Base-by-base conservation (phyloP, 2,113 vertebrate genomes). In the Myotis lucifugus region DNA sequence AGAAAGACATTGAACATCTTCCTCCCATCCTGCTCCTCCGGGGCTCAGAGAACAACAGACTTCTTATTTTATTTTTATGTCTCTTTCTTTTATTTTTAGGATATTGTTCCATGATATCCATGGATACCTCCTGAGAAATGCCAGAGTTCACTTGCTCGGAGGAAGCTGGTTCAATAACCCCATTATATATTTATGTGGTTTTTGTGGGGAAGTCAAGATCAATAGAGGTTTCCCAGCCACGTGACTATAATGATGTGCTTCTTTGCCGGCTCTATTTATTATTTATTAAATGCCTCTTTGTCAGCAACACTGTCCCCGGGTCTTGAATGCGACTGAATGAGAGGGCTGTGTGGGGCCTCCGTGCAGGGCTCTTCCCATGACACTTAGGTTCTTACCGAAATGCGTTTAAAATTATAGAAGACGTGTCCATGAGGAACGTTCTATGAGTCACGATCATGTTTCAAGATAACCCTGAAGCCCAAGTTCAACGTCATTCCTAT, bases 141-240 rank as follows among this genome's bases (percentile, higher is more conserved):
- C 76, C 23, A 29, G 27, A 52, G 64, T 64, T 96, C 52, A 50
- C 56, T 81, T 34, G 21, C n/a, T 13, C 50, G 15, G 67, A 88
- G 9, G 87, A 59, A 66, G 69, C 56, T 73, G 48, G 90, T 37
- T 95, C 81, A 87, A 88, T 96, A 87, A 50, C n/a, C 46, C 37
- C 82, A 90, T 95, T 94, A 95, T 61, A 56, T 96, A 96, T 95
- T 95, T 73, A 85, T 95, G 92, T 9, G 81, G 92, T 64, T 96
- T 94, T 94, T 90, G 84, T 93, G 94, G 81, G 67, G 72, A 88
- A 88, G 79, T 69, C 27, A 78, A 81, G 95, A 87, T 96, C 92
- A 74, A 74, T 91, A 37, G 46, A 85, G 52, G 85, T 42, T 93
- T 93, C 67, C 92, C 77, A 94, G 59, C 17, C 92, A 18, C 48